Evolutionary conservation across 2,888 invertebrate species (phyloP).

Genomic region (Agrotis segetum): DNA sequence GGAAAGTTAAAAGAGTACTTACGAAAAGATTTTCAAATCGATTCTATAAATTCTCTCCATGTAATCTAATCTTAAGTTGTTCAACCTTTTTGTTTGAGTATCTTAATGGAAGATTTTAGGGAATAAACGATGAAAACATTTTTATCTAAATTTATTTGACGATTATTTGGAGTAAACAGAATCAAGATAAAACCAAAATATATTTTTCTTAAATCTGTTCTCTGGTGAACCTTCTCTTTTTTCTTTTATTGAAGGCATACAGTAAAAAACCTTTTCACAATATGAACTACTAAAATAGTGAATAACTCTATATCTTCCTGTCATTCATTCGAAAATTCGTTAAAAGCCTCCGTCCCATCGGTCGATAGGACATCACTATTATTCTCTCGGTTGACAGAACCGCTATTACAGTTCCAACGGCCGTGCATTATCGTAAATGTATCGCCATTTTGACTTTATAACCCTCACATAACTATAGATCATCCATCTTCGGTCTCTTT

Average conservation of each 20-base stretch:
- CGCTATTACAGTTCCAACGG: constrained; percentile 79
- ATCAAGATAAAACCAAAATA: neutral
- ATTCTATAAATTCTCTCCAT: neutral
- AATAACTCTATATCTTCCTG: constrained; percentile 6
- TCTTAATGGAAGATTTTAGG: constrained; percentile 14
- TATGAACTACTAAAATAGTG: constrained; percentile 4
- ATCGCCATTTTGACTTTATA: constrained; percentile 83
- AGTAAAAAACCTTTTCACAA: neutral
- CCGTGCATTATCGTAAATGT: constrained; percentile 83
- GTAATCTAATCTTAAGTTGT: neutral
- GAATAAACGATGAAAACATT: neutral
- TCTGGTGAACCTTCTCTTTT: neutral
- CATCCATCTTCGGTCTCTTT: constrained; percentile 70
- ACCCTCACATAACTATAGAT: constrained; percentile 74
- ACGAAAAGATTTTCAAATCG: neutral
- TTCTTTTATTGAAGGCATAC: neutral
- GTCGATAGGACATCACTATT: constrained; percentile 70
- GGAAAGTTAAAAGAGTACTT: neutral
- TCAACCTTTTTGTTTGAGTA: neutral
- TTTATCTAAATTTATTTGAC: neutral
- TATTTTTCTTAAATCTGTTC: neutral
- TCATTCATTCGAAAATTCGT: constrained; percentile 44
- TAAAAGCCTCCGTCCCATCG: constrained; percentile 63
- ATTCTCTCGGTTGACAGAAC: constrained; percentile 74
- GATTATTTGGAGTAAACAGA: neutral